These are phyloP conservation scores for Anseranas semipalmata DNA, from an alignment of 2,113 vertebrate species.

Conservation along the genomic window DNA sequence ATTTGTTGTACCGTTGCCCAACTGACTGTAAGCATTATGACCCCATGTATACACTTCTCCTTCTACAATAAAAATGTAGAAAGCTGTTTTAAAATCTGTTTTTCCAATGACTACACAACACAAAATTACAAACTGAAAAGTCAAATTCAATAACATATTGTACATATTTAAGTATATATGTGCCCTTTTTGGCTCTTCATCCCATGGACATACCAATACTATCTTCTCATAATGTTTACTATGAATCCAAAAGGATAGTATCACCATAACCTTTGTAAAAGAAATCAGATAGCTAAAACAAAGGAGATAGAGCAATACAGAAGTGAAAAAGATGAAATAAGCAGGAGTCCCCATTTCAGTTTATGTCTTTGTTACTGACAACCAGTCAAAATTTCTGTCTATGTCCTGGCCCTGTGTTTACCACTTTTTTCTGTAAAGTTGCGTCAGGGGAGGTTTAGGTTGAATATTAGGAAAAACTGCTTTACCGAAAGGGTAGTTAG, in stretches of 20 bases:
- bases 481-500: too few relatives aligned
- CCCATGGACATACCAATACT: not conserved
- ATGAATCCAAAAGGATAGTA: not conserved
- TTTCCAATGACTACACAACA: not conserved
- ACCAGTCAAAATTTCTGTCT: not conserved
- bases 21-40: slow-evolving; percentile 95
- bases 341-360: not conserved
- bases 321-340: not conserved
- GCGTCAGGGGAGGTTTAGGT: too few relatives aligned
- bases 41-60: slow-evolving; percentile 98
- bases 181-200: not conserved
- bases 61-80: slow-evolving; percentile 77
- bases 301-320: not conserved
- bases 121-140: not conserved
- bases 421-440: too few relatives aligned
- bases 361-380: not conserved
- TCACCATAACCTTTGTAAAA: not conserved
- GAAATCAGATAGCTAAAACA: not conserved
- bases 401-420: not conserved
- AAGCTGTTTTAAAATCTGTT: not conserved
- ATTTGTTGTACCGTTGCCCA: slow-evolving; percentile 94
- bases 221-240: not conserved
- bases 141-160: not conserved
- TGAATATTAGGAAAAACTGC: too few relatives aligned
- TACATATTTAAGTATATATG: not conserved